phyloP scores from a whole-genome alignment of 2,888 invertebrate species.

The Leptinotarsa tumamoca region DNA sequence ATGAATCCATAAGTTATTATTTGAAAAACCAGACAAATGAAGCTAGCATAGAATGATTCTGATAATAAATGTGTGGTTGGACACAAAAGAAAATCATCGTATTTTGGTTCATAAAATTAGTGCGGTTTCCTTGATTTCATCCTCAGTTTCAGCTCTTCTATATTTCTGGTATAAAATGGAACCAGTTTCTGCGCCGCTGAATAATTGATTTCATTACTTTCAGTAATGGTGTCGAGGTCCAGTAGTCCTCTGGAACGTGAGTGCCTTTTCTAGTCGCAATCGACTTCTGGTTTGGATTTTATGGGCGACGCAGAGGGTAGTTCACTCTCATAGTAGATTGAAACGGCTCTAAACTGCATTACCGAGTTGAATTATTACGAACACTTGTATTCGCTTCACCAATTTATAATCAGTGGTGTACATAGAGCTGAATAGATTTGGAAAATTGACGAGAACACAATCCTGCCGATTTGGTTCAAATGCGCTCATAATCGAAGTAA shows the following conservation, averaged over 20 bases:
- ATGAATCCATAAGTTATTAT: too few species aligned
- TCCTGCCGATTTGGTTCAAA: too few species aligned
- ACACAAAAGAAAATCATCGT: too few species aligned
- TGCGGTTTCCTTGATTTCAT: neutral
- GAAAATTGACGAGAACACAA: too few species aligned
- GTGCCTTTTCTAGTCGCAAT: constrained; percentile 27
- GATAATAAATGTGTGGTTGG: too few species aligned
- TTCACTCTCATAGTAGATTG: constrained; percentile 7
- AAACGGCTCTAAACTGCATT: constrained; percentile 17
- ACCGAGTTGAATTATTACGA: neutral
- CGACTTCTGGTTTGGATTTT: constrained; percentile 24
- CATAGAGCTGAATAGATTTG: neutral
- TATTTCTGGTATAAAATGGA: neutral
- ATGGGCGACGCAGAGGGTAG: constrained; percentile 20
- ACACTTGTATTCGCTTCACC: constrained; percentile 5
- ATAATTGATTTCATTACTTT: constrained; percentile 2
- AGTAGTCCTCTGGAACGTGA: constrained; percentile 13
- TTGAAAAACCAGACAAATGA: too few species aligned
- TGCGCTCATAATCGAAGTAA: too few species aligned
- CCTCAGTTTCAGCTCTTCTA: neutral
- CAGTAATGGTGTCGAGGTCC: constrained; percentile 21
- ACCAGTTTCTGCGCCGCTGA: neutral
- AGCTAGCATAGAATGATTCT: too few species aligned
- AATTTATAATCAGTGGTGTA: constrained; percentile 11
- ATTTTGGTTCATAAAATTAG: too few species aligned